These are phyloP conservation scores for Gracilinanus agilis DNA, from an alignment of 2,113 vertebrate genomes.

Conservation along the genomic window DNA sequence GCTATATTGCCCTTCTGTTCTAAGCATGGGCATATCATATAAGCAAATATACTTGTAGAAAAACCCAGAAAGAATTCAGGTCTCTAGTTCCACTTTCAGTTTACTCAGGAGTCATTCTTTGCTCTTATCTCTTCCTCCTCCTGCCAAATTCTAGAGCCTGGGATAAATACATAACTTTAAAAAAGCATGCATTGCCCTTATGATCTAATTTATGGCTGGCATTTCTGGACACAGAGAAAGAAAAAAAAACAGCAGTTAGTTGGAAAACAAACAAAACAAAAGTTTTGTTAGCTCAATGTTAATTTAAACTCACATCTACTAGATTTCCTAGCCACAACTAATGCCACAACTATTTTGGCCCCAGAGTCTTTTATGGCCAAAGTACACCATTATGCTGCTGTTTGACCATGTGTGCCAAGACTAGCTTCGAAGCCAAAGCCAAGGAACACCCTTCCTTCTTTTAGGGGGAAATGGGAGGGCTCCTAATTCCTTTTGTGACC, in stretches of 20 bases:
- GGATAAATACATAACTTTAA: constrained; percentile 50
- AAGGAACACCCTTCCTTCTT: constrained; percentile 75
- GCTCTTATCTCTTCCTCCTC: constrained; percentile 36
- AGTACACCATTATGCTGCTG: constrained; percentile 67
- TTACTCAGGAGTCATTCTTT: constrained; percentile 29
- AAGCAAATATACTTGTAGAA: constrained; percentile 72
- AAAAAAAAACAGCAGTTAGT: constrained; percentile 67
- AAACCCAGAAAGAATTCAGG: constrained; percentile 75
- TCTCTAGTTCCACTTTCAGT: constrained; percentile 75
- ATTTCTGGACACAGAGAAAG: constrained; percentile 44
- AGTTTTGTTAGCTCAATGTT: constrained; percentile 67
- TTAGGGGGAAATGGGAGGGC: constrained; percentile 47
- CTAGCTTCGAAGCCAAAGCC: constrained; percentile 43
- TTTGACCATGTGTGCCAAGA: constrained; percentile 50
- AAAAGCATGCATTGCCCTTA: constrained; percentile 57
- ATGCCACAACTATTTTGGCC: constrained; percentile 61
- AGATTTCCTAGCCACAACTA: constrained; percentile 74
- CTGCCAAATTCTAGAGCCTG: constrained; percentile 28
- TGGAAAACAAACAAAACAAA: constrained; percentile 66
- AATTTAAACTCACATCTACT: constrained; percentile 75
- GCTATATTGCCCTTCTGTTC: constrained; percentile 77
- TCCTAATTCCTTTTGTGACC: constrained; percentile 71
- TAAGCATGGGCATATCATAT: constrained; percentile 57
- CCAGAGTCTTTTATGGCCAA: constrained; percentile 49
- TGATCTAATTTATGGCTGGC: constrained; percentile 65